Evolutionary conservation across 2,797 vertebrate genomes (phyloP).

Genomic region (Gymnocypris eckloni): DNA sequence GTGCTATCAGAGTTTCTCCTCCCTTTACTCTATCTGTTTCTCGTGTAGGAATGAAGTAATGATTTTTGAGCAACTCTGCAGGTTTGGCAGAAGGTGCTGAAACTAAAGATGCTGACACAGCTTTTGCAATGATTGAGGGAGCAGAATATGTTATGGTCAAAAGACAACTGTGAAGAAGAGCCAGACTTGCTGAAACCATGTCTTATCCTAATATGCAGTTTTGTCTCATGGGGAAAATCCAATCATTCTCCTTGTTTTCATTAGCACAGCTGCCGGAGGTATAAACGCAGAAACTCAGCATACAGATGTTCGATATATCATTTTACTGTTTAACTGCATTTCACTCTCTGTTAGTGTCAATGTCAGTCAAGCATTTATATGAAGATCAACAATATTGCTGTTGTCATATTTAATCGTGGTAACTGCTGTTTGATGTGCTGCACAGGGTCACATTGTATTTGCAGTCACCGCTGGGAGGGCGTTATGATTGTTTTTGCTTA

Average conservation of each 20-base stretch:
- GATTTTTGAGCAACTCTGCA: constrained; percentile 30
- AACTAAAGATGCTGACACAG: constrained; percentile 35
- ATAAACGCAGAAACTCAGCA: constrained; percentile 4
- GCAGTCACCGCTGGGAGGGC: not conserved
- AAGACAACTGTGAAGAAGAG: not conserved
- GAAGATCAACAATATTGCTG: constrained; percentile 38
- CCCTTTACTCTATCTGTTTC: constrained; percentile 20
- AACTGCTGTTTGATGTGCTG: constrained; percentile 12
- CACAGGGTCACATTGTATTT: not conserved
- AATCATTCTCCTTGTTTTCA: constrained; percentile 16
- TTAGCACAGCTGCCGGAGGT: constrained; percentile 5
- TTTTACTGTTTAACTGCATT: constrained; percentile 28
- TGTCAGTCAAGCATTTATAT: constrained; percentile 33
- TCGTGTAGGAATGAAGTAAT: constrained; percentile 23
- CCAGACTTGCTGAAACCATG: not conserved
- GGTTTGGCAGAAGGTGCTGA: constrained; percentile 32
- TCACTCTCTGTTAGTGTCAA: constrained; percentile 31
- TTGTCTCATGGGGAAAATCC: not conserved
- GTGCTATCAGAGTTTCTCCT: constrained; percentile 34
- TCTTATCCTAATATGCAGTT: not conserved
- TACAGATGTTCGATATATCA: constrained; percentile 18
- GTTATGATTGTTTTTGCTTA: not conserved
- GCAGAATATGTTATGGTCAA: constrained; percentile 13
- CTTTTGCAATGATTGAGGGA: constrained; percentile 25
- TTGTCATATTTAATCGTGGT: constrained; percentile 37